Conservation (phyloP, 2,888 invertebrate genomes). For the Amblyjoppa fuscipennis region DNA sequence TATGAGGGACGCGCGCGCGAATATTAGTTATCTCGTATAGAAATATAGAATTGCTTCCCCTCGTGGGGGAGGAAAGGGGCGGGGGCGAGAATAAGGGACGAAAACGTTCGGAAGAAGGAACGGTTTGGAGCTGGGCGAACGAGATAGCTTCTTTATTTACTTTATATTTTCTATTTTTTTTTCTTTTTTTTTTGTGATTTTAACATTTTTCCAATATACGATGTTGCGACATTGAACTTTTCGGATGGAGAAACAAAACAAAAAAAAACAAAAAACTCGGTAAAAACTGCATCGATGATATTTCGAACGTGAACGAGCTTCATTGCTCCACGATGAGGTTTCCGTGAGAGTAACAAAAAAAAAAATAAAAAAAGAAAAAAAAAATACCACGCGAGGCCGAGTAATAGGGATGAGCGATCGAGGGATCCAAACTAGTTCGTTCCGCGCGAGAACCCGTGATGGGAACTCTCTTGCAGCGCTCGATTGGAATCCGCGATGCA, state of each 20-base stretch:
- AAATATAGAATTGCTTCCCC: conserved; percentile 71
- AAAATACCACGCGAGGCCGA: conserved; percentile 23
- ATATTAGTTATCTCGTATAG: conserved; percentile 71
- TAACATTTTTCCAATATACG: conserved; percentile 7
- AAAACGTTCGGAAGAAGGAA: conserved; percentile 46
- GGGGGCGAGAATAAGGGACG: conserved; percentile 50
- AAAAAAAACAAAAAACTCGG: not conserved
- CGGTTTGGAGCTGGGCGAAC: conserved; percentile 54
- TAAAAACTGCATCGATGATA: conserved; percentile 31
- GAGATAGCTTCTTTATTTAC: conserved; percentile 17
- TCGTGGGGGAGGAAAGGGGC: conserved; percentile 37
- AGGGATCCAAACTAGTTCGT: conserved; percentile 31
- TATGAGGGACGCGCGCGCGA: conserved; percentile 74
- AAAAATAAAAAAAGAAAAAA: not conserved
- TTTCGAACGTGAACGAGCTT: conserved; percentile 39
- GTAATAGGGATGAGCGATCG: conserved; percentile 24
- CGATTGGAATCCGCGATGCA: conserved; percentile 24
- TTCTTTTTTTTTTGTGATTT: not conserved
- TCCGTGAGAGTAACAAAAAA: conserved; percentile 2
- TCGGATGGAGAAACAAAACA: not conserved
- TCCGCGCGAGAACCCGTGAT: conserved; percentile 24
- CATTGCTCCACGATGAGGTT: conserved; percentile 17
- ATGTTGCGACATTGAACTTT: conserved; percentile 19
- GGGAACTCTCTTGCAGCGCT: conserved; percentile 14
- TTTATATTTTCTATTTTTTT: conserved; percentile 5